Percentiles rank a stretch among this genome's conserved stretches.
These are phyloP conservation scores for Notarius quadriscutis DNA, from an alignment of 2,113 vertebrate species.

Conservation along the genomic window DNA sequence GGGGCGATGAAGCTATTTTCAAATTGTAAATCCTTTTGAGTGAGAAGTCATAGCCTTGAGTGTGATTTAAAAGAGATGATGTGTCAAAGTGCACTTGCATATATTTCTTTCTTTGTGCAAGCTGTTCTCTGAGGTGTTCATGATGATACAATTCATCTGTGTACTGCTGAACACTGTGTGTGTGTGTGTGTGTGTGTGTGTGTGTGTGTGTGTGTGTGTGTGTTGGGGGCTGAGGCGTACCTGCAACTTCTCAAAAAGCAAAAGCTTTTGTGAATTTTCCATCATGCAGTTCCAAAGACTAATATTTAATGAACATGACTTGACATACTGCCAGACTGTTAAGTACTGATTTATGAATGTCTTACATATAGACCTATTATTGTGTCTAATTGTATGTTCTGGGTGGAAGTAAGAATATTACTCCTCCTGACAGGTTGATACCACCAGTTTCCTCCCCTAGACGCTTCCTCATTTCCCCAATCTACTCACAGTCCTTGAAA, in stretches of 20 bases:
- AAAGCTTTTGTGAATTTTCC: neutral
- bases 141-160: neutral
- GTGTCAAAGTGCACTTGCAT: constrained; percentile 54
- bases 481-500: neutral
- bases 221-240: neutral
- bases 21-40: constrained; percentile 60
- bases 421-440: neutral
- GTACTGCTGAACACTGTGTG: neutral
- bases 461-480: neutral
- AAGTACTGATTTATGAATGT: neutral
- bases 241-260: neutral
- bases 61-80: constrained; percentile 65
- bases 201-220: neutral
- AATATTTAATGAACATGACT: constrained; percentile 2
- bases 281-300: neutral
- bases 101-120: constrained; percentile 34
- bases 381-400: neutral
- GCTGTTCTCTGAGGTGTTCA: constrained; percentile 47
- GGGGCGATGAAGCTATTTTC: constrained; percentile 62
- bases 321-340: neutral
- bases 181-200: neutral
- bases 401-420: neutral
- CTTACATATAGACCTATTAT: too few relatives aligned
- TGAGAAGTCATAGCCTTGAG: constrained; percentile 55
- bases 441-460: neutral